Base-by-base conservation (phyloP, 1,140 invertebrate species). In the Agrilus planipennis region DNA sequence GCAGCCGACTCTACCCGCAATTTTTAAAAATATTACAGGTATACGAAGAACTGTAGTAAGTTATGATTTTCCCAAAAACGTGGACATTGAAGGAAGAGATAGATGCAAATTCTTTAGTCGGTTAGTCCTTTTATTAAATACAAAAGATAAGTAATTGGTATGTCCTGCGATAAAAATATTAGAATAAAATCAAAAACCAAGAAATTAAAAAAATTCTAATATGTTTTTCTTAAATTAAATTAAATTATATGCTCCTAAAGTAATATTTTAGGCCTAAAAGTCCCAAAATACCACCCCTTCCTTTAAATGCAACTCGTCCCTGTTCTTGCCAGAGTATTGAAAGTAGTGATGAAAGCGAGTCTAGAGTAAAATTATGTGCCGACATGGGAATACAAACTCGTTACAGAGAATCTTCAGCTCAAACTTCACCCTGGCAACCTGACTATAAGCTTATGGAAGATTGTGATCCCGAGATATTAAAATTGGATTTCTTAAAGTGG, bases 351-450 rank as follows among this genome's bases (percentile, higher is more conserved):
- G n/a, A n/a, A n/a, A n/a, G n/a, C n/a, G 16, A 18, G 15, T n/a
- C 2, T 15, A 19, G 15, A 38, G 21, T n/a, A 39, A 28, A 15
- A 30, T 23, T 3, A 16, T 1, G 23, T 12, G 3, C 17, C 22
- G 39, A 52, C 18, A 40, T 39, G 1, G 43, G 50, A 23, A 45
- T 54, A 0, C 81, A 87, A 62, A 87, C 82, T 1, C 66, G 79
- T 47, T 82, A 70, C 53, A 68, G 84, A 44, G 85, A 89, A 47
- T 76, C 74, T 3, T 81, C 82, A 48, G 69, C 77, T 10, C 84
- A 88, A 62, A 88, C 85, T 1, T 61, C 70, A 19, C 83, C 84
- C 0, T 88, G 84, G 73, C 73, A 81, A 36, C 70, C 76, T 1
- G 63, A 70, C 20, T 76, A 70, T 50, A 67, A 67, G 14, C 54